A percentile compares a stretch with the other conserved stretches of the same genome.
Evolutionary conservation across 2,888 invertebrate genomes (phyloP).

Genomic region (Conchocele bisecta): DNA sequence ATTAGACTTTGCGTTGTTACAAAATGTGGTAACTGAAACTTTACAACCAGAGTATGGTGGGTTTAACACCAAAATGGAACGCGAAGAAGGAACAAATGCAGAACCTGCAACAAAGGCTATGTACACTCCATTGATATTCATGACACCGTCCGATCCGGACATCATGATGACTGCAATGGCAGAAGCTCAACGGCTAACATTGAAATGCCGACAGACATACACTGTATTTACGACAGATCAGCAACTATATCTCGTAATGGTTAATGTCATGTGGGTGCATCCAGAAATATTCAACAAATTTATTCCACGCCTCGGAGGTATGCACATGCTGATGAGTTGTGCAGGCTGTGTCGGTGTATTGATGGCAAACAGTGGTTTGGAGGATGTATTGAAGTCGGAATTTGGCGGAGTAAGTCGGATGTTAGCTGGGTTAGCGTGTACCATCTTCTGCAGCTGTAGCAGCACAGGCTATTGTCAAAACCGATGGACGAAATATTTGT

Average conservation of each 20-base stretch:
- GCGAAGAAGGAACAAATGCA: slow-evolving; percentile 28
- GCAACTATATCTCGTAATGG: slow-evolving; percentile 52
- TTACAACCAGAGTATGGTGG: slow-evolving; percentile 48
- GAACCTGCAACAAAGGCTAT: slow-evolving; percentile 43
- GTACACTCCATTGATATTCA: slow-evolving; percentile 50
- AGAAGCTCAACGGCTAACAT: slow-evolving; percentile 21
- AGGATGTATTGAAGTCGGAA: slow-evolving; percentile 40
- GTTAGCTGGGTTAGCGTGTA: too few species aligned
- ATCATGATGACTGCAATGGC: slow-evolving; percentile 53
- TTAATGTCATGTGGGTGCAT: slow-evolving; percentile 53
- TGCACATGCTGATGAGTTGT: slow-evolving; percentile 63
- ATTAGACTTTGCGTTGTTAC: slow-evolving; percentile 29
- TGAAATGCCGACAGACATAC: slow-evolving; percentile 26
- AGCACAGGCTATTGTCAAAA: too few species aligned
- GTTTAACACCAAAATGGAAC: slow-evolving; percentile 45
- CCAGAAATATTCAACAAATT: slow-evolving; percentile 35
- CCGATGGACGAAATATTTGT: too few species aligned
- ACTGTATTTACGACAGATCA: slow-evolving; percentile 53
- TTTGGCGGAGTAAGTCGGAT: too few species aligned
- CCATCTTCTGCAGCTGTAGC: too few species aligned
- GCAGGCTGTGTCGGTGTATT: slow-evolving; percentile 50
- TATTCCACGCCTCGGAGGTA: slow-evolving; percentile 55
- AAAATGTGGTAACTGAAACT: slow-evolving; percentile 1
- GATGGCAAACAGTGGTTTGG: slow-evolving; percentile 54
- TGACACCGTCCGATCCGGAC: slow-evolving; percentile 47